Evolutionary conservation across 2,113 vertebrate genomes (phyloP).

Genomic region (Lasiurus borealis): DNA sequence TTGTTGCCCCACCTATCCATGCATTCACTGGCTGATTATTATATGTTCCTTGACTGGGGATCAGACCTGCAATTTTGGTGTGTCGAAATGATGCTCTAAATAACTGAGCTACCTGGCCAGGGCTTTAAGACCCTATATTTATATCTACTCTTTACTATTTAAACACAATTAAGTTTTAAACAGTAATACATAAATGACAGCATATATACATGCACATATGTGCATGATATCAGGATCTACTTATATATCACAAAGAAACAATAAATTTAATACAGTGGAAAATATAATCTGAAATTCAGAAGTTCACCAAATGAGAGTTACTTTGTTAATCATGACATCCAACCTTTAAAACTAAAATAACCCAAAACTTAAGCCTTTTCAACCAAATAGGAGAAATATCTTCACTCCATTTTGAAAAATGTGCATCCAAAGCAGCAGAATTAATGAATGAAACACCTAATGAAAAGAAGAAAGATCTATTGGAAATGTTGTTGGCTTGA

Average conservation of each 20-base stretch:
- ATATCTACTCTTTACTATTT: neutral
- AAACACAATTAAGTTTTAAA: neutral
- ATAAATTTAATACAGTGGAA: neutral
- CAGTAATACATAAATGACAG: neutral
- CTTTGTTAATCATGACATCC: neutral
- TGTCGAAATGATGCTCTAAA: neutral
- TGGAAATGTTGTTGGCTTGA: neutral
- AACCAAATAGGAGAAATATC: neutral
- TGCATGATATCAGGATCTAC: neutral
- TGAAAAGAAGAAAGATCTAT: neutral
- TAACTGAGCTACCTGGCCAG: neutral
- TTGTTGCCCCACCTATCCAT: neutral
- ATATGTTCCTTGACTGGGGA: neutral
- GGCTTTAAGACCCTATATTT: neutral
- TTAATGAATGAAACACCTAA: conserved; percentile 37
- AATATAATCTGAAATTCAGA: neutral
- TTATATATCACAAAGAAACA: neutral
- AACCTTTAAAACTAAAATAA: neutral
- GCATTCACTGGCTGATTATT: neutral
- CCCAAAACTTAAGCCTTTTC: neutral
- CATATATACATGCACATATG: neutral
- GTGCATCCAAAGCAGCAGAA: neutral
- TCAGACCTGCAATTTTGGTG: neutral
- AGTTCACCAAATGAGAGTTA: neutral
- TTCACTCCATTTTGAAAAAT: neutral